Evolutionary conservation across 2,113 vertebrate genomes (phyloP).

Genomic region (Lucifuga dentata): DNA sequence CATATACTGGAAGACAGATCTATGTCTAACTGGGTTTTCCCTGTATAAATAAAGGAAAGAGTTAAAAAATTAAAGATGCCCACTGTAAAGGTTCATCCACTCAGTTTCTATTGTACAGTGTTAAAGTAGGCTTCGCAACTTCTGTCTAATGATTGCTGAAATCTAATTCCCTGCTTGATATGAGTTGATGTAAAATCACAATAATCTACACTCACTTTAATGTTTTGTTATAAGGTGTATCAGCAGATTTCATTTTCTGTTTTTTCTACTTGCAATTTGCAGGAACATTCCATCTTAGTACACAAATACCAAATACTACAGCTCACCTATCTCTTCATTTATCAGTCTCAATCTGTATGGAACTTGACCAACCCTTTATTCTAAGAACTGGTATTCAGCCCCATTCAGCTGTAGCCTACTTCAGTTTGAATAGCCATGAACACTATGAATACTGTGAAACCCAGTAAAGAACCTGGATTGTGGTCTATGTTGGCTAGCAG

Average conservation of each 20-base stretch:
- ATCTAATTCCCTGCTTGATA: too few relatives aligned
- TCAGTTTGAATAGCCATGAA: background rate
- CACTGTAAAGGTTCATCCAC: too few relatives aligned
- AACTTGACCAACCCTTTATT: background rate
- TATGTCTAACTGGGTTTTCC: too few relatives aligned
- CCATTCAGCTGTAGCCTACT: background rate
- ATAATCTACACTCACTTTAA: too few relatives aligned
- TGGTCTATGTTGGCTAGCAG: conserved; percentile 96
- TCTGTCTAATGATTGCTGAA: too few relatives aligned
- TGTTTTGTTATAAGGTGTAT: background rate
- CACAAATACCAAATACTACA: background rate
- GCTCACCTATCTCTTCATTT: background rate
- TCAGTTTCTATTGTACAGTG: too few relatives aligned
- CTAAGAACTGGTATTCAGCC: background rate
- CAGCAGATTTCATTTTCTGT: conserved; percentile 1
- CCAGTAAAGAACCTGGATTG: conserved; percentile 87
- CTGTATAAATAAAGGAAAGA: too few relatives aligned
- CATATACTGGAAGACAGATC: too few relatives aligned
- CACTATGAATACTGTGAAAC: background rate
- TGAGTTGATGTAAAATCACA: too few relatives aligned
- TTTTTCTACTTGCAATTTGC: too few relatives aligned
- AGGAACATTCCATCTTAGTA: conserved; percentile 8
- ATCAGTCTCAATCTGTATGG: background rate
- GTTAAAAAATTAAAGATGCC: too few relatives aligned
- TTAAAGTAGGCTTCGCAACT: too few relatives aligned